Percentiles rank a stretch among this genome's conserved stretches.
Evolutionary conservation across 2,888 invertebrate genomes (phyloP).

Genomic region (Osedax fenrisi): DNA sequence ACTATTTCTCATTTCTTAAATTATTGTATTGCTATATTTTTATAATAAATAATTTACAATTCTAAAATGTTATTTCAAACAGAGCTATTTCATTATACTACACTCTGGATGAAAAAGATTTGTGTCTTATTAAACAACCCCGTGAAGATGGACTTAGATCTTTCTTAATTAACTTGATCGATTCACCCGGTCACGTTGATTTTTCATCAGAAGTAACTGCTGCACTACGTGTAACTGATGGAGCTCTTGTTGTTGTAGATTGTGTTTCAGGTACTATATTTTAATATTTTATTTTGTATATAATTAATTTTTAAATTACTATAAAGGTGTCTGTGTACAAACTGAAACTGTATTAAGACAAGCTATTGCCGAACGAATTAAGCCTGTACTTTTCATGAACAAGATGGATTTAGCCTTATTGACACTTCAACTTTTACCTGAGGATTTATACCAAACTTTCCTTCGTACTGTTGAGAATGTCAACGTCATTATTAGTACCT

Average conservation of each 20-base stretch:
- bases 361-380: conserved; percentile 97
- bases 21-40: not conserved
- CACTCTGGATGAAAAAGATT: conserved; percentile 84
- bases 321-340: conserved; percentile 98
- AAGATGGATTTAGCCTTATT: conserved; percentile 99
- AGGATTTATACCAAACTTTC: conserved; percentile 96
- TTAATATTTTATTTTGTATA: not conserved
- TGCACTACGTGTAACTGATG: conserved; percentile 97
- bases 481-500: conserved; percentile 98
- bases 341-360: conserved; percentile 99
- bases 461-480: conserved; percentile 98
- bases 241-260: conserved; percentile 97
- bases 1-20: not conserved
- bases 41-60: conserved; percentile 22
- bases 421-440: conserved; percentile 86
- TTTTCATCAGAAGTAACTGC: conserved; percentile 99
- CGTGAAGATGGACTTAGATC: conserved; percentile 60
- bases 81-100: conserved; percentile 99
- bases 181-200: conserved; percentile 99
- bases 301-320: no score
- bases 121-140: conserved; percentile 77
- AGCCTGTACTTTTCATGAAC: conserved; percentile 99
- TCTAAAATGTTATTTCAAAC: conserved; percentile 33
- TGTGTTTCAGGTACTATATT: conserved; percentile 76
- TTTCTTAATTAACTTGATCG: conserved; percentile 98